Conservation (phyloP, 2,113 vertebrate genomes). For the Podarcis muralis region DNA sequence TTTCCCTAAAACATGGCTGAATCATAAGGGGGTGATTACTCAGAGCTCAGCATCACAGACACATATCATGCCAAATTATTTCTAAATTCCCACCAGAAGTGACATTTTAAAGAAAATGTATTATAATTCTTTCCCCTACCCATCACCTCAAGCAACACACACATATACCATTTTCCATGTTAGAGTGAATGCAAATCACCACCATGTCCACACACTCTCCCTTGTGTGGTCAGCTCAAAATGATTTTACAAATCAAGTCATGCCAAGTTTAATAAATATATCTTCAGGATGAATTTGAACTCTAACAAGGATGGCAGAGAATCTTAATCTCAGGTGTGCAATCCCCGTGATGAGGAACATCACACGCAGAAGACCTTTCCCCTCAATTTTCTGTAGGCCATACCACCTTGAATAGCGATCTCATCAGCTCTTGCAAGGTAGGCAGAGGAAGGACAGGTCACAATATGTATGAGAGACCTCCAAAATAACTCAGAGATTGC, state of each 20-base stretch:
- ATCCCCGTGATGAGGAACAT: not conserved
- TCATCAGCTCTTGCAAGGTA: not conserved
- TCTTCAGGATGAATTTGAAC: slow-evolving; percentile 26
- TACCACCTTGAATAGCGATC: not conserved
- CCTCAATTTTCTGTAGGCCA: slow-evolving; percentile 10
- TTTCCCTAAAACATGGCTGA: not conserved
- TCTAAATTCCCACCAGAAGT: not conserved
- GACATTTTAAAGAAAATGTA: not conserved
- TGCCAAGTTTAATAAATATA: slow-evolving; percentile 14
- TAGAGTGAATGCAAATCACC: not conserved
- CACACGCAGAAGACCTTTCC: slow-evolving; percentile 5
- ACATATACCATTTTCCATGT: too few relatives aligned
- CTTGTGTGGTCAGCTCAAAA: not conserved
- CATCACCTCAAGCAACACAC: not conserved
- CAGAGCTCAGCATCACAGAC: too few relatives aligned
- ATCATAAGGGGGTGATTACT: not conserved
- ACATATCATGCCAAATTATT: not conserved
- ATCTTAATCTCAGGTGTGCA: slow-evolving; percentile 17
- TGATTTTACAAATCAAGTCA: slow-evolving; percentile 23
- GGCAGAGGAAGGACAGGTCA: not conserved
- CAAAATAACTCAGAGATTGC: not conserved
- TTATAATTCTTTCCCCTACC: not conserved
- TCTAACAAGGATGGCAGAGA: slow-evolving; percentile 2
- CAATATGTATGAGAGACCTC: not conserved
- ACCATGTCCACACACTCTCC: not conserved